A percentile compares a stretch with the other conserved stretches of the same genome.
Evolutionary conservation across 2,888 invertebrate genomes (phyloP).

Genomic region (Apamea sordens): DNA sequence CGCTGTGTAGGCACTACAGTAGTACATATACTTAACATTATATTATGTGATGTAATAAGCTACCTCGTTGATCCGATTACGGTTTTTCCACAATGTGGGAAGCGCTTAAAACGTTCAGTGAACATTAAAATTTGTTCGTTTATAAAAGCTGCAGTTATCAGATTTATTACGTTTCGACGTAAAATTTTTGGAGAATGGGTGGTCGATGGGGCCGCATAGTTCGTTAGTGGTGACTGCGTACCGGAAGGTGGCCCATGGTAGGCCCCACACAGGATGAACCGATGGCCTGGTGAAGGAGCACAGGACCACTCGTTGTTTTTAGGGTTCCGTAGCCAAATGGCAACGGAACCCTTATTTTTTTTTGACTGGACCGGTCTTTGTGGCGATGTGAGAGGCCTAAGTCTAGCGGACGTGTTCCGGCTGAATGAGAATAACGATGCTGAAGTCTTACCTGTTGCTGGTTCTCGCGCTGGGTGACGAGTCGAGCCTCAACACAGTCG

Average conservation of each 20-base stretch:
- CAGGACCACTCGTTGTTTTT: too few relatives aligned
- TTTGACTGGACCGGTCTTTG: too few relatives aligned
- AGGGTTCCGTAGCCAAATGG: too few relatives aligned
- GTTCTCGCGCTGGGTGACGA: constrained; percentile 97
- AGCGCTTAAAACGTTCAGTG: background rate
- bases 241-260: too few relatives aligned
- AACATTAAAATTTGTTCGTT: background rate
- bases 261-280: background rate
- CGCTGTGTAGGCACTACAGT: too few relatives aligned
- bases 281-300: constrained; percentile 1
- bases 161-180: background rate
- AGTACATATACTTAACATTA: background rate
- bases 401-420: background rate
- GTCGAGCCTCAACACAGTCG: constrained; percentile 97
- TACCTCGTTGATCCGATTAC: background rate
- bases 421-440: too few relatives aligned
- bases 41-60: background rate
- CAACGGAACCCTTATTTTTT: too few relatives aligned
- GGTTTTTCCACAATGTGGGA: background rate
- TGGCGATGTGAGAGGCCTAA: background rate
- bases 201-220: background rate
- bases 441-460: constrained; percentile 95
- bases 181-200: background rate
- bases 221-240: background rate
- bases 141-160: background rate